phyloP scores from a whole-genome alignment of 2,888 invertebrate species.

The Drosophila kambysellisi region DNA sequence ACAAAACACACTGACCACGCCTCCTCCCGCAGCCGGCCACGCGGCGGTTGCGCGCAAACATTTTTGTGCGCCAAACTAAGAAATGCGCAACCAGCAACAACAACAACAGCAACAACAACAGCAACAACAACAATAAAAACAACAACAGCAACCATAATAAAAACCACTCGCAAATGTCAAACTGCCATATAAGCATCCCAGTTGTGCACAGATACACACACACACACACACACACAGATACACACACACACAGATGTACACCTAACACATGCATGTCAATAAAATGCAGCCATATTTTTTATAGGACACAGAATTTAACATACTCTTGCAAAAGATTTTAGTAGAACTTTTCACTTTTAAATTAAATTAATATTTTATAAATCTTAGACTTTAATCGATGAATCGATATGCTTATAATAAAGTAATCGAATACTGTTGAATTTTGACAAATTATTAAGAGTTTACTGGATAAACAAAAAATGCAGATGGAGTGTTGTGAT shows the following conservation, averaged over 20 bases:
- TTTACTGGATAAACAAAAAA: not conserved
- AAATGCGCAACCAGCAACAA: constrained; percentile 34
- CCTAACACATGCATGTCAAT: constrained; percentile 64
- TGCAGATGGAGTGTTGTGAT: not conserved
- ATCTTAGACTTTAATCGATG: too few relatives aligned
- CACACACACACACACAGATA: not conserved
- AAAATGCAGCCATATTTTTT: constrained; percentile 49
- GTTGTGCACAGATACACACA: constrained; percentile 32
- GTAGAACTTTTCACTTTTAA: not conserved
- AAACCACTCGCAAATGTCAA: constrained; percentile 41
- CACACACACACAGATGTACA: constrained; percentile 6
- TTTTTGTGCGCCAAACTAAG: constrained; percentile 44
- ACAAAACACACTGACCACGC: constrained; percentile 51
- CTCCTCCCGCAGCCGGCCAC: constrained; percentile 17
- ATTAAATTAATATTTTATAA: not conserved
- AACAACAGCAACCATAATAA: constrained; percentile 21
- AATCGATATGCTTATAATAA: too few relatives aligned
- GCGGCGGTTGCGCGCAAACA: constrained; percentile 44
- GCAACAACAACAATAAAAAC: constrained; percentile 18
- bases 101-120: constrained; percentile 14
- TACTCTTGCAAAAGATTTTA: not conserved
- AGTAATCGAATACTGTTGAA: too few relatives aligned
- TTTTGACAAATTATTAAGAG: not conserved
- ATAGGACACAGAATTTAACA: not conserved
- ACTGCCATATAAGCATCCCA: constrained; percentile 48